Conservation (phyloP, 2,797 vertebrate species). For the Naso thynnoides region DNA sequence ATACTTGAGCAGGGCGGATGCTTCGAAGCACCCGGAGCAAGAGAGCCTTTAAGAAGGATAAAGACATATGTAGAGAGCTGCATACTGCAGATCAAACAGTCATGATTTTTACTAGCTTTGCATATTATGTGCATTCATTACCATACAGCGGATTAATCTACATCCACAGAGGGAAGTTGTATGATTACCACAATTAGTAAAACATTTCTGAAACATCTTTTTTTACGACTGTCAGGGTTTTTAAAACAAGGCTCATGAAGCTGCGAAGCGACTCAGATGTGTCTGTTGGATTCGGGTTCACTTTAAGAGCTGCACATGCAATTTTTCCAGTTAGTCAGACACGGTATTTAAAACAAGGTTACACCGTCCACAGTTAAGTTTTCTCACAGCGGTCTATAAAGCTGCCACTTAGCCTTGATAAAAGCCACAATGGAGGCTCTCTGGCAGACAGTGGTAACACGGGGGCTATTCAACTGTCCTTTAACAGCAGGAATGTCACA, state of each 20-base stretch:
- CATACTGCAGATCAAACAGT: not conserved
- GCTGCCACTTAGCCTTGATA: conserved; percentile 29
- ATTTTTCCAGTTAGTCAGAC: conserved; percentile 1
- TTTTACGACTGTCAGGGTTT: not conserved
- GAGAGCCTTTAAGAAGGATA: not conserved
- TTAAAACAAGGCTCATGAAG: not conserved
- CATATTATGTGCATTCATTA: not conserved
- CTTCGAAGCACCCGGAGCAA: not conserved
- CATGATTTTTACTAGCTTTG: not conserved
- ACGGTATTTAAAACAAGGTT: conserved; percentile 19
- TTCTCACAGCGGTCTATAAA: conserved; percentile 56
- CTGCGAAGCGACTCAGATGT: not conserved
- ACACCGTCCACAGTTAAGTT: conserved; percentile 23
- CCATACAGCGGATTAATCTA: not conserved
- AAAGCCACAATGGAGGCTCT: conserved; percentile 31
- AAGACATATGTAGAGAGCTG: not conserved
- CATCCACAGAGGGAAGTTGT: not conserved
- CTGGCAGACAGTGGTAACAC: conserved; percentile 30
- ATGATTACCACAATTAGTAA: not conserved
- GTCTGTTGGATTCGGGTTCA: not conserved
- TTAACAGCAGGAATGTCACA: not conserved
- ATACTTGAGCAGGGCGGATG: not conserved
- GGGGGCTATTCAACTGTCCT: conserved; percentile 39
- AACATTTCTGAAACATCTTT: not conserved
- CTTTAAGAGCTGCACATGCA: not conserved